phyloP scores from a whole-genome alignment of 2,888 invertebrate genomes.

The Zygaena filipendulae region DNA sequence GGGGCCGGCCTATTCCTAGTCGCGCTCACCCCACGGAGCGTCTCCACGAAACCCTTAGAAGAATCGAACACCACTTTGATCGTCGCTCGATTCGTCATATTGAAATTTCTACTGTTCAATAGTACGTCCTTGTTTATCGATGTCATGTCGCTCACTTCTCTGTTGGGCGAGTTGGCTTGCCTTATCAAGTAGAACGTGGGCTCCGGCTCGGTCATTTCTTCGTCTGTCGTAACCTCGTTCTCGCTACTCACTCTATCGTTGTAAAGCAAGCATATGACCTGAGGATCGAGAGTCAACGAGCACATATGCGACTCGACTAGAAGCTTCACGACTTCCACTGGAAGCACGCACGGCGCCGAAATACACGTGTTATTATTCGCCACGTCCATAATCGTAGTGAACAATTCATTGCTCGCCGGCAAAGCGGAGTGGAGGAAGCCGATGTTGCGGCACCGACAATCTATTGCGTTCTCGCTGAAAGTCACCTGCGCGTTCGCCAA shows the following conservation, averaged over 20 bases:
- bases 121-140: slow-evolving; percentile 48
- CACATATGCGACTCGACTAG: slow-evolving; percentile 53
- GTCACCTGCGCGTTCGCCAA: slow-evolving; percentile 35
- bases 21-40: slow-evolving; percentile 40
- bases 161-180: slow-evolving; percentile 40
- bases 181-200: slow-evolving; percentile 58
- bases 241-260: slow-evolving; percentile 39
- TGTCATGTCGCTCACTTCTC: slow-evolving; percentile 44
- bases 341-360: slow-evolving; percentile 50
- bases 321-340: slow-evolving; percentile 46
- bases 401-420: slow-evolving; percentile 40
- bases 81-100: slow-evolving; percentile 51
- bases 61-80: slow-evolving; percentile 56
- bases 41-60: slow-evolving; percentile 53
- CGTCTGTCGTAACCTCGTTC: slow-evolving; percentile 36
- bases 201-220: slow-evolving; percentile 48
- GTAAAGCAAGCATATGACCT: slow-evolving; percentile 55
- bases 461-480: slow-evolving; percentile 49
- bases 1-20: slow-evolving; percentile 27
- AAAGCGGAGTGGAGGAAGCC: slow-evolving; percentile 37
- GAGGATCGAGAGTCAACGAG: slow-evolving; percentile 41
- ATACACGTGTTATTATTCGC: slow-evolving; percentile 56
- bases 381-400: slow-evolving; percentile 41
- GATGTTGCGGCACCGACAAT: slow-evolving; percentile 60
- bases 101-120: slow-evolving; percentile 38